Evolutionary conservation across 1,140 invertebrate genomes (phyloP), one percentile per base, ranked within the genome.

Genomic region (Scylla paramamosain): DNA sequence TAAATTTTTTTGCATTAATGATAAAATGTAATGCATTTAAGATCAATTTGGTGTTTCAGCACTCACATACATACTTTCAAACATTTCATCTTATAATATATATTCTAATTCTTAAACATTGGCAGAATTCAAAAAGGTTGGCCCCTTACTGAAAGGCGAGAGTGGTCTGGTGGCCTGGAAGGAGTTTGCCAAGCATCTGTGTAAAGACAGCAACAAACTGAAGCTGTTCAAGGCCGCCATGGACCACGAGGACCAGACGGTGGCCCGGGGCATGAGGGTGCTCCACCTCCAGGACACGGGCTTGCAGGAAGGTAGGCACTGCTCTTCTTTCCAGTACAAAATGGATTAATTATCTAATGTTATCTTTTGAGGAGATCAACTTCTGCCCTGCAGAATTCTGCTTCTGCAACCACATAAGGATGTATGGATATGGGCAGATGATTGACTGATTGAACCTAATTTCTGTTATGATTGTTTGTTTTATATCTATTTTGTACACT

Each of bases 41-140:
- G 10, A 20, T 59, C 52, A 39, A 6, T 39, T 39, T 39, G 39
- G 39, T 39, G 39, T 39, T 2, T 39, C 39, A 39, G 39, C 39
- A 39, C 39, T 39, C 6, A 6, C 52, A 59, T 59, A 59, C 16
- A 59, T 59, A 59, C 16, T 59, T 12, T 14, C 16, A 39, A 20
- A 20, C 16, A 59, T 59, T 12, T 59, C 2, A 12, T 12, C 10
- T 59, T 20, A 59, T 20, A 77, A 20, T n/a, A n/a, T n/a, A n/a
- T 77, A n/a, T 25, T n/a, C n/a, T 77, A 14, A 20, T 59, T 32
- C 16, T 87, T n/a, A 0, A 10, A 46, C 46, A 10, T 84, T 86
- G 31, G 82, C 91, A 93, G 91, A 93, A 93, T 93, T 93, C 46
- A 31, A 48, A n/a, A 93, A 93, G 67, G 28, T 93, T 28, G 39